Base-by-base conservation (phyloP, 1,140 invertebrate genomes). In the Nasonia longicornis region DNA sequence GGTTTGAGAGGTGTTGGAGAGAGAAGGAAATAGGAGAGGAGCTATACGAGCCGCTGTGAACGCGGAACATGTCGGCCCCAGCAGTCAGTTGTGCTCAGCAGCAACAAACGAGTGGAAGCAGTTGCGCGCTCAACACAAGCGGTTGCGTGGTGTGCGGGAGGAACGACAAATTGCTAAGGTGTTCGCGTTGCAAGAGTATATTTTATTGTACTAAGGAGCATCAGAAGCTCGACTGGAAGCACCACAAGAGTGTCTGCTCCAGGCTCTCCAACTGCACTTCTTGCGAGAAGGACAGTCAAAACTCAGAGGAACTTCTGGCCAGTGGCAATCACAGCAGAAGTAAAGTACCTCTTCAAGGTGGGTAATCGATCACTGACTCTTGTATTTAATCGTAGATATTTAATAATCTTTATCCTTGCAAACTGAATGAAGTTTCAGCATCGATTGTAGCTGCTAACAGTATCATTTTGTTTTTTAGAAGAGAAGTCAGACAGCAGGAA, bases 191-290 rank as follows among this genome's bases (percentile, higher is more conserved):
- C 90, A 93, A 94, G 84, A 90, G 87, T 80, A 92, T 93, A 80
- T 94, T 93, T 90, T 97, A 96, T 89, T 97, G 96, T 89, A 94
- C 93, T 67, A 95, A 93, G 85, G 94, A 95, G 83, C 96, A 96
- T 87, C 96, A 96, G 89, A 93, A 92, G 77, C 87, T 92, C 81
- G 94, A 96, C 85, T 96, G 95, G 95, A 93, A 93, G 84, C 90
- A 90, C 78, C 96, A 97, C 87, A 95, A 94, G 89, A 88, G 77
- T 31, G 77, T 85, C 67, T 88, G 87, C 29, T 42, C 45, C 3
- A 77, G 35, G 20, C 45, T 76, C 2, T 66, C 70, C 2, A 69
- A 74, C 29, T 66, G 66, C 58, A n/a, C 52, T 20, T 74, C 58
- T 0, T 16, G 14, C 2, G 63, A 73, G 1, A 38, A 80, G 35